Evolutionary conservation across 2,888 invertebrate genomes (phyloP), one percentile per base, ranked within the genome.

Genomic region (Sthenelais limicola): DNA sequence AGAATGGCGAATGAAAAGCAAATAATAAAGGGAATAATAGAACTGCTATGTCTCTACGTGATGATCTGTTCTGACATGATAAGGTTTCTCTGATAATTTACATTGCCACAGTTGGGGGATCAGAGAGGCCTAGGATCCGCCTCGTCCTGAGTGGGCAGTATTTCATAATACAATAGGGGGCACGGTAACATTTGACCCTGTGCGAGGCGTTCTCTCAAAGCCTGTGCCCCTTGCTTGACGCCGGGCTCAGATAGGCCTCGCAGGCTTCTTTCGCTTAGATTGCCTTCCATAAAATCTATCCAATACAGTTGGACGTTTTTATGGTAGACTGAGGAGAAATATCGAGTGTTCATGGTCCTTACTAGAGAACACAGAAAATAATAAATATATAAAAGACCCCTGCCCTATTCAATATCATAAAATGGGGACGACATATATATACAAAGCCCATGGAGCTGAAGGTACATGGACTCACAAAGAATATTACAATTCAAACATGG

Each of bases 161-260:
- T 62, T 62, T 62, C 62, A 62, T 62, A 62, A 62, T 62, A 62
- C 62, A 62, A 62, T 62, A 38, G 62, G 62, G 62, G 62, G 15
- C 38, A 38, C 38, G 12, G 1, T 9, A 21, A 12, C 62, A 62
- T 35, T 62, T 62, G 62, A 62, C 38, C 62, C 62, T 26, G 26
- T 32, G 32, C 30, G 7, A 5, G 56, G 32, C 32, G 56, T 15
- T 3, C 58, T 9, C 43, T 18, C 9, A 18, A 43, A 18, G 43
- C 43, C 43, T 9, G 12, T 43, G 43, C 12, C 9, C 12, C 12
- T 18, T 12, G 43, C 43, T 9, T 18, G 43, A 18, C 43, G 30
- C 33, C 33, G 56, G 56, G 18, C 32, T 21, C 30, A 56, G 3
- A 2, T 12, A 28, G 35, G 26, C 38, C 18, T 5, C 21, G 1